Conservation (phyloP, 2,797 vertebrate species). For the Myripristis jacobus region DNA sequence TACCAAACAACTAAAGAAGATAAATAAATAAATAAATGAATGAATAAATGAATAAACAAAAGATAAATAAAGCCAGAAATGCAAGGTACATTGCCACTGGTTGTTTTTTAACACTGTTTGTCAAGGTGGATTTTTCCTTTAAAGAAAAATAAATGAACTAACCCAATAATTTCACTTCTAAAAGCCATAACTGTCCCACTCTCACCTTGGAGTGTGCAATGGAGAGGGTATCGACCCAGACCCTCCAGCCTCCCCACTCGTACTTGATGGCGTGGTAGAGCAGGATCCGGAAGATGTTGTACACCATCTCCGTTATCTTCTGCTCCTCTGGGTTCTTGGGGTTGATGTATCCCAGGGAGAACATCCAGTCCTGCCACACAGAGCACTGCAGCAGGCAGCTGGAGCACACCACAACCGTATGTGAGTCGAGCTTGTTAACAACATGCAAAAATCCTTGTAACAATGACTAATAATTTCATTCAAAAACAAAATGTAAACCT, state of each 20-base stretch:
- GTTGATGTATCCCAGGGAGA: constrained; percentile 99
- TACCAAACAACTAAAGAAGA: too few species aligned
- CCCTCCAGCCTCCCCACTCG: constrained; percentile 99
- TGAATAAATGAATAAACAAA: too few species aligned
- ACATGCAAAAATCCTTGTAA: not conserved
- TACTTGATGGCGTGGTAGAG: constrained; percentile 99
- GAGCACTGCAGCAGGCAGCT: constrained; percentile 99
- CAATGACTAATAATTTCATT: not conserved
- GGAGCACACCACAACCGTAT: constrained; percentile 28
- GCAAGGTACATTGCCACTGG: not conserved
- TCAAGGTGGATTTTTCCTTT: too few species aligned
- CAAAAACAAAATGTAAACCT: too few species aligned
- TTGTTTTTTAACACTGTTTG: not conserved
- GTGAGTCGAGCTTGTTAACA: constrained; percentile 15
- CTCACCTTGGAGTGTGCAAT: constrained; percentile 99
- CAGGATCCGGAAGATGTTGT: constrained; percentile 99
- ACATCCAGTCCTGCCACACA: constrained; percentile 99
- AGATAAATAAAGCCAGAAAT: too few species aligned
- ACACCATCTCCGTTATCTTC: constrained; percentile 99
- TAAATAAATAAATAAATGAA: not conserved
- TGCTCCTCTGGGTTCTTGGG: constrained; percentile 98
- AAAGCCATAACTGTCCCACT: not conserved
- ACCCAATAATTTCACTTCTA: not conserved
- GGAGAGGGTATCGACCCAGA: constrained; percentile 99
- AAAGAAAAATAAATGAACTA: too few species aligned